Base-by-base conservation (phyloP, 1,140 invertebrate genomes). In the Drosophila paulistorum region DNA sequence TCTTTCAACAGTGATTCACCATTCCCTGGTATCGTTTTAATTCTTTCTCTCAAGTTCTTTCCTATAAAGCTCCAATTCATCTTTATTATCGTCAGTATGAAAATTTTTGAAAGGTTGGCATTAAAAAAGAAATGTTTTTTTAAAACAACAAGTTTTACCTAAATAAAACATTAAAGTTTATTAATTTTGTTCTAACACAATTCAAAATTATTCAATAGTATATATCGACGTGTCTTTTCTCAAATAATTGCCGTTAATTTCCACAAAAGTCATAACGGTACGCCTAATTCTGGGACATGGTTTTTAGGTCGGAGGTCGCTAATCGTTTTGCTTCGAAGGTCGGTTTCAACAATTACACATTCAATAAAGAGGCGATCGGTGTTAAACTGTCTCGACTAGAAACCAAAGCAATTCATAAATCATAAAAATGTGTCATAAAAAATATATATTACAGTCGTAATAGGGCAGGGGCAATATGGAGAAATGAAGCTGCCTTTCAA, bases 391-490 rank as follows among this genome's bases (percentile, higher is more conserved):
- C 51, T 51, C 57, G 41, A 64, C 62, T 65, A 48, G 65, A 78
- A 90, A 90, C 87, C 87, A 83, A 87, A 90, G 41, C 79, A 87
- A 90, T 90, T 90, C 87, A 90, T 90, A 90, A 90, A 90, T 90
- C 87, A 90, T 90, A 90, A 90, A 77, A 90, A 89, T 84, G 45
- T 89, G 84, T 84, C 84, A 89, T 89, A 89, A 90, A 90, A 79
- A 81, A 83, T 41, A 70, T 60, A 66, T 48, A 11, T 23, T 51
- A 10, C 45, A 51, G 45, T 20, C 14, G 45, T 7, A 17, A 17
- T 7, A 48, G 45, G 45, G 35, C 35, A 37, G 17, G 9, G 30
- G 30, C 30, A 30, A 30, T 30, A 30, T 30, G 6, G 30, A 30
- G 9, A 20, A 10, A 68, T 68, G 68, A 74, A 77, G 77, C 66